Percentiles rank a stretch among this genome's conserved stretches.
Conservation (phyloP, 2,888 invertebrate species). For the Drosophila paucipuncta region DNA sequence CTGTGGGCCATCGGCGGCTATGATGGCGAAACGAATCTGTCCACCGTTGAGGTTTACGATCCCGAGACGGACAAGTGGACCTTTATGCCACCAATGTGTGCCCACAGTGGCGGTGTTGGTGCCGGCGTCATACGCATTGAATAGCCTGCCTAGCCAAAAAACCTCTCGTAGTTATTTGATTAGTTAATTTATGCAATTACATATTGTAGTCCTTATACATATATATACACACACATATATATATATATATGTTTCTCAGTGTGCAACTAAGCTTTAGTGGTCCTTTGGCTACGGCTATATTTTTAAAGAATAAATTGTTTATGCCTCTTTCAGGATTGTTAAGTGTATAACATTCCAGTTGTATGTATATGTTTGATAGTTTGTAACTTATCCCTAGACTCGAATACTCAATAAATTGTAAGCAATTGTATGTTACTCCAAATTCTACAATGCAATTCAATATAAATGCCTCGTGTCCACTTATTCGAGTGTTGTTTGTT, state of each 20-base stretch:
- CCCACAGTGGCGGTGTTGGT: constrained; percentile 96
- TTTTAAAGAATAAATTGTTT: constrained; percentile 47
- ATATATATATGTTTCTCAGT: constrained; percentile 16
- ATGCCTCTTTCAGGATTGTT: constrained; percentile 36
- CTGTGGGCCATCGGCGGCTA: constrained; percentile 92
- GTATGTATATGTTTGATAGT: constrained; percentile 62
- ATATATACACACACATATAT: neutral
- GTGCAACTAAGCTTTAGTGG: constrained; percentile 68
- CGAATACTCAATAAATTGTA: constrained; percentile 65
- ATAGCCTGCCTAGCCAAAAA: constrained; percentile 53
- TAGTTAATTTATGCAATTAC: constrained; percentile 55
- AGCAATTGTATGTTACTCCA: constrained; percentile 18
- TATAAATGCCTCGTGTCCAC: constrained; percentile 15
- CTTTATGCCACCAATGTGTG: constrained; percentile 91
- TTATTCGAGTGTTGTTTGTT: constrained; percentile 1
- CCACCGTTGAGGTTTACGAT: constrained; percentile 94
- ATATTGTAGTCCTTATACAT: constrained; percentile 35
- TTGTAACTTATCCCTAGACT: constrained; percentile 45
- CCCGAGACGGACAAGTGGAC: constrained; percentile 90
- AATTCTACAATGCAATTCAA: constrained; percentile 31
- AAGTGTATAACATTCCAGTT: constrained; percentile 67
- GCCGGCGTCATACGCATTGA: constrained; percentile 91
- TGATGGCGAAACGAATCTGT: constrained; percentile 92
- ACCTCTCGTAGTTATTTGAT: constrained; percentile 34
- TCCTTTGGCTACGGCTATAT: constrained; percentile 36